Evolutionary conservation across 2,797 vertebrate genomes (phyloP).

Genomic region (Capromys pilorides): DNA sequence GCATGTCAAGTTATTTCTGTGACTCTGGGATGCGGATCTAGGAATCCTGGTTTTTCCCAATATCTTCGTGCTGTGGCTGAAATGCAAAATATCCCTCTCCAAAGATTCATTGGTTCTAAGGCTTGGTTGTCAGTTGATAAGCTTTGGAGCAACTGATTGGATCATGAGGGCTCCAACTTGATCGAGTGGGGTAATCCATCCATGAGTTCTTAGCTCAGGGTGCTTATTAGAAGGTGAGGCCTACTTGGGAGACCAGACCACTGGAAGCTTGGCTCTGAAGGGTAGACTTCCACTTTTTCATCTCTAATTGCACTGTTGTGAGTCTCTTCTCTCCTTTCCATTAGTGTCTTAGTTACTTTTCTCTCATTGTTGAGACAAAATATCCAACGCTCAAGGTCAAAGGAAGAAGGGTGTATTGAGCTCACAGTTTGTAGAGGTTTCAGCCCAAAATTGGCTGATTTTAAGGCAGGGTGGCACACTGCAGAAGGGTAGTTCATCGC

Average conservation of each 20-base stretch:
- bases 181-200: neutral
- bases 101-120: neutral
- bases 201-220: neutral
- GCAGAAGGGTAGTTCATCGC: neutral
- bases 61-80: neutral
- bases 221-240: neutral
- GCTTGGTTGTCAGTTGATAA: neutral
- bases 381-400: neutral
- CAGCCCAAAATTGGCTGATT: neutral
- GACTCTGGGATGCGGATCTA: neutral
- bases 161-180: neutral
- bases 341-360: neutral
- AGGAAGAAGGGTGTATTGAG: neutral
- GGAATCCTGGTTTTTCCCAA: slow-evolving; percentile 15
- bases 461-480: neutral
- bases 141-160: neutral
- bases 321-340: neutral
- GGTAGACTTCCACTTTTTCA: neutral
- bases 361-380: neutral
- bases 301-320: neutral
- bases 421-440: neutral
- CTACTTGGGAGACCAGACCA: neutral
- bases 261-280: neutral
- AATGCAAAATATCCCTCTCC: neutral
- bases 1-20: neutral